phyloP scores from a whole-genome alignment of 35 echinoderm and acorn worm species.

The Patiria miniata region DNA sequence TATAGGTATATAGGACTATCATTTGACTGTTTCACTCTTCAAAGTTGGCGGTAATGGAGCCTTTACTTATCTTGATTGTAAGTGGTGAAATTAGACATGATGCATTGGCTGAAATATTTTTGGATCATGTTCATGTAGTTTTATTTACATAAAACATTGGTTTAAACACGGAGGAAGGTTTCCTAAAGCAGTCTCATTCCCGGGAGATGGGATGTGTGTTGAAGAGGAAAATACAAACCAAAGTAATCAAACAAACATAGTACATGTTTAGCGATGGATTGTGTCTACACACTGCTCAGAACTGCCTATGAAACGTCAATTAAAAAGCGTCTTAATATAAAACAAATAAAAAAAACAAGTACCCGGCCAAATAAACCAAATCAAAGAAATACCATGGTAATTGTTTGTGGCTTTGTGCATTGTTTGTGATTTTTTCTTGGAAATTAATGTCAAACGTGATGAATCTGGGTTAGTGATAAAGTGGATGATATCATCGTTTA shows the following conservation, averaged over 20 bases:
- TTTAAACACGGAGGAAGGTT: conserved; percentile 4
- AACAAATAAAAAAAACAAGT: background rate
- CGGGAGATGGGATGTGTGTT: background rate
- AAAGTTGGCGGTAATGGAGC: background rate
- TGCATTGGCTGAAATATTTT: background rate
- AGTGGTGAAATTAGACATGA: background rate
- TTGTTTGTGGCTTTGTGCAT: conserved; percentile 4
- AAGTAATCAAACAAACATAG: background rate
- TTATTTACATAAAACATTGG: background rate
- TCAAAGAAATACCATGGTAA: background rate
- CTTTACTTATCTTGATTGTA: conserved; percentile 1
- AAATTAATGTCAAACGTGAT: background rate
- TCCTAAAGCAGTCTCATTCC: conserved; percentile 3
- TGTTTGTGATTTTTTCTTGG: background rate
- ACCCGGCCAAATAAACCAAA: background rate
- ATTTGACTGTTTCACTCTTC: background rate
- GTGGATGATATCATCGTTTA: conserved; percentile 1
- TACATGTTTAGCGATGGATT: background rate
- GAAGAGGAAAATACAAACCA: conserved; percentile 1
- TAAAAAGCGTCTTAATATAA: background rate
- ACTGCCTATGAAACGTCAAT: background rate
- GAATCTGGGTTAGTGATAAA: conserved; percentile 1
- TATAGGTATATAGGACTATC: background rate
- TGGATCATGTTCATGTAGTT: background rate
- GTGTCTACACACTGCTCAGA: conserved; percentile 3